A percentile compares a stretch with the other conserved stretches of the same genome.
Evolutionary conservation across 2,113 vertebrate genomes (phyloP).

Genomic region (Nematolebias whitei): DNA sequence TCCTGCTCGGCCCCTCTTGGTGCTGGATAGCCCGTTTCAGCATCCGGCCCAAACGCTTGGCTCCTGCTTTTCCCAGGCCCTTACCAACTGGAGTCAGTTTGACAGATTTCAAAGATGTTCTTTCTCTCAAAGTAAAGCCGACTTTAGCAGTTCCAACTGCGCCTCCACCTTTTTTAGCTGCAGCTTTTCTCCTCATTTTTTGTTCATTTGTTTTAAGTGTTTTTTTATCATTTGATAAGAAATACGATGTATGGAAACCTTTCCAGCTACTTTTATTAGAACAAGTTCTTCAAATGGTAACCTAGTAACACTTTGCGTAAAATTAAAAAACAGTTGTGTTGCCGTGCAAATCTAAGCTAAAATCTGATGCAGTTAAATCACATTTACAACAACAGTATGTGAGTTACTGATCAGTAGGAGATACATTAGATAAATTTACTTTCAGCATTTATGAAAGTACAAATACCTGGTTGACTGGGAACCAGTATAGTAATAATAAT

Average conservation of each 20-base stretch:
- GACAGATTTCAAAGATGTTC: neutral
- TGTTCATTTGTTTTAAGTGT: too few species aligned
- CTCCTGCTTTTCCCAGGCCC: constrained; percentile 49
- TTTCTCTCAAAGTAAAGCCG: neutral
- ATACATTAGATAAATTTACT: neutral
- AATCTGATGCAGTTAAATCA: too few species aligned
- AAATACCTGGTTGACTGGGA: too few species aligned
- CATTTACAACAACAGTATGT: neutral
- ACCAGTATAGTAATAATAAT: too few species aligned
- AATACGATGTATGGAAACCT: neutral
- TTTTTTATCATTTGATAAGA: constrained; percentile 10
- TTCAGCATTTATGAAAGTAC: neutral
- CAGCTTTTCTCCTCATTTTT: constrained; percentile 11
- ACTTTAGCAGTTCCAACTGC: neutral
- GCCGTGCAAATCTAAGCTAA: too few species aligned
- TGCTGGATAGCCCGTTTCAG: constrained; percentile 26
- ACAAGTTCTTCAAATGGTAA: neutral
- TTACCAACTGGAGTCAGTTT: constrained; percentile 13
- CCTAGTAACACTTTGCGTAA: too few species aligned
- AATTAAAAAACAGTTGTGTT: too few species aligned
- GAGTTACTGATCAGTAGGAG: neutral
- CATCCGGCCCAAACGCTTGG: constrained; percentile 33
- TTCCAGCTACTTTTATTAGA: neutral
- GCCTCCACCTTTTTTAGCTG: neutral
- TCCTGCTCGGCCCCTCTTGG: neutral